Percentiles rank a stretch among this genome's conserved stretches.
Conservation (phyloP, 2,113 vertebrate genomes). For the Aptenodytes patagonicus region DNA sequence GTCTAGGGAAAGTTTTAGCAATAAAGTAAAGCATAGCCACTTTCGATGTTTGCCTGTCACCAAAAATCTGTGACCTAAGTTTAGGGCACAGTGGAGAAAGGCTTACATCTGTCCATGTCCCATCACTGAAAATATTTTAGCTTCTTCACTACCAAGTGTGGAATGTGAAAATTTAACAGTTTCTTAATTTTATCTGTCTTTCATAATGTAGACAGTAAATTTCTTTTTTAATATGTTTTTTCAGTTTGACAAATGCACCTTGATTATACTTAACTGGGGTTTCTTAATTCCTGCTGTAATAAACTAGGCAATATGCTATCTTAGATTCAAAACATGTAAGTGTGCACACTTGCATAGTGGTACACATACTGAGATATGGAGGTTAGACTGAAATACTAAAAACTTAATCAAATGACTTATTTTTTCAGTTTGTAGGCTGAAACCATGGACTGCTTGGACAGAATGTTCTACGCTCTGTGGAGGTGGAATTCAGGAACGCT, state of each 20-base stretch:
- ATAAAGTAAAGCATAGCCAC: background rate
- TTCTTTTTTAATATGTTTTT: background rate
- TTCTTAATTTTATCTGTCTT: background rate
- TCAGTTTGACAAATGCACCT: background rate
- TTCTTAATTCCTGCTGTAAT: background rate
- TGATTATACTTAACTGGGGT: background rate
- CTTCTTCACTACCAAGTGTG: background rate
- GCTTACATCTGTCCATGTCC: background rate
- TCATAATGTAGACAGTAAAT: background rate
- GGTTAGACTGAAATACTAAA: background rate
- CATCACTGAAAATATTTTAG: background rate
- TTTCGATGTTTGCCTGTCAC: background rate
- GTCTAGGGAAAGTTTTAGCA: background rate
- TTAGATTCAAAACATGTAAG: background rate
- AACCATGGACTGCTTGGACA: conserved; percentile 94
- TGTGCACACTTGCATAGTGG: background rate
- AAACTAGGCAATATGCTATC: background rate
- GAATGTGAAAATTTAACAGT: background rate
- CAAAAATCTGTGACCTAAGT: accelerated
- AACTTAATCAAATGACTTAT: background rate
- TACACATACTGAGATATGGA: background rate
- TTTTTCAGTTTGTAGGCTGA: conserved; percentile 90
- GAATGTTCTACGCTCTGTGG: conserved; percentile 92
- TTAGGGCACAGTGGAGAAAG: background rate
- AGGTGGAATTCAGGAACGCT: conserved; percentile 94